Conservation (phyloP, 1,140 invertebrate species). For the Tribolium castaneum region DNA sequence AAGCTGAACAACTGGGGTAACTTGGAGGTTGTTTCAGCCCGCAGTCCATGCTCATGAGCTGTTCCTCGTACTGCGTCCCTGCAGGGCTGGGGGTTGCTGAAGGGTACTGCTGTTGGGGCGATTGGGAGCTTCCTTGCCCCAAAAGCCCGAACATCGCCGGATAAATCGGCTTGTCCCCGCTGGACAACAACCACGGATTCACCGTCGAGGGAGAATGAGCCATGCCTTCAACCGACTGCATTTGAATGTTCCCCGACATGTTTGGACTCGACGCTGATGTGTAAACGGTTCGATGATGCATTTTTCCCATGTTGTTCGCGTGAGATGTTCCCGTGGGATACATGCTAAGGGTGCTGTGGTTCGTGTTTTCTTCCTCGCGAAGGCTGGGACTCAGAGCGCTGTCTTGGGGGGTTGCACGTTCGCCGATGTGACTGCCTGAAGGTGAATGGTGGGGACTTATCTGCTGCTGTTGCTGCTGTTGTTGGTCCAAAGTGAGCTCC, state of each 20-base stretch:
- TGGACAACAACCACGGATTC: slow-evolving; percentile 66
- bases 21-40: slow-evolving; percentile 66
- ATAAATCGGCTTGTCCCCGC: slow-evolving; percentile 68
- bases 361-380: slow-evolving; percentile 79
- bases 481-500: slow-evolving; percentile 77
- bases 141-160: slow-evolving; percentile 68
- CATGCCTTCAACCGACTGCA: slow-evolving; percentile 55
- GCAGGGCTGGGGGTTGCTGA: slow-evolving; percentile 70
- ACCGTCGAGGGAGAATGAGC: slow-evolving; percentile 61
- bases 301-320: slow-evolving; percentile 61
- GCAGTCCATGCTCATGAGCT: slow-evolving; percentile 74
- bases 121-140: slow-evolving; percentile 64
- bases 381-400: slow-evolving; percentile 67
- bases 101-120: slow-evolving; percentile 63
- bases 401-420: slow-evolving; percentile 64
- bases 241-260: slow-evolving; percentile 54
- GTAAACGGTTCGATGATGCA: slow-evolving; percentile 62
- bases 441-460: slow-evolving; percentile 60
- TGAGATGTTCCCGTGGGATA: slow-evolving; percentile 65
- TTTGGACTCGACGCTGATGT: slow-evolving; percentile 57
- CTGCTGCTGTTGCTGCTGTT: slow-evolving; percentile 57
- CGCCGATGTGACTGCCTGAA: slow-evolving; percentile 57
- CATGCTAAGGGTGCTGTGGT: slow-evolving; percentile 75
- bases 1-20: slow-evolving; percentile 64
- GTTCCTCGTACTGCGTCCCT: slow-evolving; percentile 68